Percentiles rank a stretch among this genome's conserved stretches.
Conservation (phyloP, 2,888 invertebrate species). For the Crossocerus cetratus region DNA sequence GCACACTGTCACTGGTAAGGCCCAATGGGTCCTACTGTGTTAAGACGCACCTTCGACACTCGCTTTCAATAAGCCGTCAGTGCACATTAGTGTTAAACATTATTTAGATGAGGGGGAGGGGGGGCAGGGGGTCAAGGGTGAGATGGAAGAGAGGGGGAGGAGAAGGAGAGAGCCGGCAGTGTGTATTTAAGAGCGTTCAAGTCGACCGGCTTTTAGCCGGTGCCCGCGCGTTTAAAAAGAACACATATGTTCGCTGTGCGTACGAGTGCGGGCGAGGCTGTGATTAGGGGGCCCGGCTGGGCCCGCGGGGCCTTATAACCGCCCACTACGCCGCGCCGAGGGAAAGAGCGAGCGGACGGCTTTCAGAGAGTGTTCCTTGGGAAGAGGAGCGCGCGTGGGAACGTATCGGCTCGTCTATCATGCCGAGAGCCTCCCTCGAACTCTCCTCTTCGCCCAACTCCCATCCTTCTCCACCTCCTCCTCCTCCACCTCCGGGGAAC, state of each 20-base stretch:
- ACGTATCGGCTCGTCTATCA: conserved; percentile 74
- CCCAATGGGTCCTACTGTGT: no score
- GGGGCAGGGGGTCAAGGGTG: no score
- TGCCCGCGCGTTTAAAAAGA: conserved; percentile 50
- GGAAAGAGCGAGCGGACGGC: conserved; percentile 30
- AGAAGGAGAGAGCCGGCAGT: conserved; percentile 42
- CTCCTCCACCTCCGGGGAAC: conserved; percentile 14
- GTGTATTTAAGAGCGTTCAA: conserved; percentile 61
- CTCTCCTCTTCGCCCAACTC: conserved; percentile 2
- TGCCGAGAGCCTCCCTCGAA: conserved; percentile 53
- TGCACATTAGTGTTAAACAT: no score
- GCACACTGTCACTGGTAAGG: no score
- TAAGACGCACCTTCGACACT: no score
- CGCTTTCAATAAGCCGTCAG: no score
- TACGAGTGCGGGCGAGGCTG: conserved; percentile 64
- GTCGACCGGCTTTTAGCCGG: conserved; percentile 60
- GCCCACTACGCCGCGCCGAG: conserved; percentile 71
- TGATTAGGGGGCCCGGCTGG: conserved; percentile 71
- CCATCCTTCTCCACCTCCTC: neutral
- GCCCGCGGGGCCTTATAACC: conserved; percentile 67
- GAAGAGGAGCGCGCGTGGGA: conserved; percentile 70
- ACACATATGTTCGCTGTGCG: conserved; percentile 53
- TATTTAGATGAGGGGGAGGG: neutral
- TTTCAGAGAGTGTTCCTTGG: conserved; percentile 41
- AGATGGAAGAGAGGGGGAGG: neutral